Base-by-base conservation (phyloP, 2,888 invertebrate genomes). In the Hydrotaea cyrtoneurina region DNA sequence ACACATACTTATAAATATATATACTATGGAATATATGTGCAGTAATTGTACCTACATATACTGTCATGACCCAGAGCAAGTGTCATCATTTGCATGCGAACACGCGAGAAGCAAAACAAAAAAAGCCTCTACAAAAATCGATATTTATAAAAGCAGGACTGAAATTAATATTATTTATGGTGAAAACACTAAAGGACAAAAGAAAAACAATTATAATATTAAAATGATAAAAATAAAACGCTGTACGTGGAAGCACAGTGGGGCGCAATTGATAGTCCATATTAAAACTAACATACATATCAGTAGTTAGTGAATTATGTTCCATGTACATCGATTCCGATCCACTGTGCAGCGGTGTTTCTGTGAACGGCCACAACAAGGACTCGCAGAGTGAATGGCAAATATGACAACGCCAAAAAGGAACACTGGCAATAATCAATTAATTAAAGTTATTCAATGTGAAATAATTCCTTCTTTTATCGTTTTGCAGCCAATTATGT, bases 141-240 rank as follows among this genome's bases (percentile, higher is more conserved):
- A 79, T 73, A 31, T 53, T 59, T 53, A 15, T n/a, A 2, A 53
- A n/a, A 72, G 7, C 17, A 26, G 39, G 39, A 19, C 39, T 66
- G 39, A 64, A 64, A 64, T 31, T 31, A 57, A 73, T 57, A 55
- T 46, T 74, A 59, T 59, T 74, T 26, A 74, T 43, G 66, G 39
- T 39, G 11, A 23, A 64, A 73, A 57, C 31, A 39, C 66, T 75
- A 59, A 59, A 71, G 59, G 46, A 73, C 43, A 53, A 82, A 75
- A 75, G 66, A 43, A 73, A 66, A 78, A 85, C 79, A 86, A 85
- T 83, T 88, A 87, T 88, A 86, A 87, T 88, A 88, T 89, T 87
- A 89, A 87, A 88, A 88, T 87, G 36, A 73, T 59, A 59, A 59
- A 66, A 39, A 66, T n/a, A n/a, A 73, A 50, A 50, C 8, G 26